Percentiles rank a stretch among this genome's conserved stretches.
Conservation (phyloP, 1,140 invertebrate genomes). For the Euwallacea fornicatus region DNA sequence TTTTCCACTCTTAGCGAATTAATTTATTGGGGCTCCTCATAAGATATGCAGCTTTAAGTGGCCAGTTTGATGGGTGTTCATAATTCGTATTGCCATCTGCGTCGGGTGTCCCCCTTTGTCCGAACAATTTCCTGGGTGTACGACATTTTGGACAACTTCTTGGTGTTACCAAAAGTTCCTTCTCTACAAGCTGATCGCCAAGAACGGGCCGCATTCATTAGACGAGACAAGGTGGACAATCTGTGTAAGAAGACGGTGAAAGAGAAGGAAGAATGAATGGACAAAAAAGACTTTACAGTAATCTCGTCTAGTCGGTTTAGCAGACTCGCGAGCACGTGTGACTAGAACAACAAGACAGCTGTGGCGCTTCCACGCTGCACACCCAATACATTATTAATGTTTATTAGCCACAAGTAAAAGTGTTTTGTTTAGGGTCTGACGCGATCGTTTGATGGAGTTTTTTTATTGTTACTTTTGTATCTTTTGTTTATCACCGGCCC, state of each 20-base stretch:
- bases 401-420: slow-evolving; percentile 34
- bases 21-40: slow-evolving; percentile 32
- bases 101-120: slow-evolving; percentile 33
- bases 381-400: slow-evolving; percentile 33
- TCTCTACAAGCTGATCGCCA: no score
- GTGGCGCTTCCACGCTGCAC: slow-evolving; percentile 20
- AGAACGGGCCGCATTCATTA: no score
- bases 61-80: slow-evolving; percentile 29
- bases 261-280: slow-evolving; percentile 15
- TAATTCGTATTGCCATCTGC: slow-evolving; percentile 30
- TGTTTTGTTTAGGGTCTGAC: slow-evolving; percentile 27
- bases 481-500: background rate
- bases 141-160: no score
- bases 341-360: slow-evolving; percentile 20
- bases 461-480: slow-evolving; percentile 23
- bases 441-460: slow-evolving; percentile 9
- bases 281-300: slow-evolving; percentile 34
- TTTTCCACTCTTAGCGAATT: slow-evolving; percentile 31
- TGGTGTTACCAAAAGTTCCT: no score
- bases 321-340: slow-evolving; percentile 28
- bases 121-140: no score
- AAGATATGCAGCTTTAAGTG: slow-evolving; percentile 33
- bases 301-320: slow-evolving; percentile 30
- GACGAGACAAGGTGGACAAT: no score
- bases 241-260: background rate